Base-by-base conservation (phyloP, 2,888 invertebrate species). In the Campoletis raptor region DNA sequence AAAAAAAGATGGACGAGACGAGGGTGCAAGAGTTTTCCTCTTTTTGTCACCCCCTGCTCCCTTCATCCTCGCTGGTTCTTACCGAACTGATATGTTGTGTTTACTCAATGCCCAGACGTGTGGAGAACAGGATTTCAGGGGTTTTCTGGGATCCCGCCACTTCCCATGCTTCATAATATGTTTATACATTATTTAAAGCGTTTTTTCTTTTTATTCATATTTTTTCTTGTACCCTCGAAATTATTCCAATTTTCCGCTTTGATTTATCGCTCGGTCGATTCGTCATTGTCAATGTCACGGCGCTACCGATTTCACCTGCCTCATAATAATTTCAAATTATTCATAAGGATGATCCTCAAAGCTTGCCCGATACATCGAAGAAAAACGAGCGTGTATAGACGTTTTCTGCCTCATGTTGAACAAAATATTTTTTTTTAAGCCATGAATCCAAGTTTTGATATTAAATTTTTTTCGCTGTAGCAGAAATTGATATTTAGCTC, bases 71-170 rank as follows among this genome's bases (percentile, higher is more conserved):
- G 18, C 24, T 30, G 21, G 36, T 40, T 37, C 72, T 61, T 73
- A 69, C 21, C 18, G 48, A 77, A 83, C 80, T 85, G 85, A 87
- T 30, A 30, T 83, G 87, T 85, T 73, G 30, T 83, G 87, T 87
- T 87, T 87, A 85, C 85, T 85, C 85, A 83, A 87, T 85, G 87
- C 77, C 84, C 24, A 57, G 73, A 82, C 73, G 85, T 79, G 83
- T 89, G 88, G 86, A 85, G 88, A 88, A 89, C 79, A 73, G 69
- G 88, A 89, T 89, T 87, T 86, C 69, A 54, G 69, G 67, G 79
- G 74, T 79, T 86, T 40, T 45, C n/a, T n/a, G 74, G 70, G 78
- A 74, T 45, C 72, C 40, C 36, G 72, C 45, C 48, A 64, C 21
- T 54, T 30, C 36, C 54, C 67, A 66, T 73, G 52, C 42, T 64